A percentile compares a stretch with the other conserved stretches of the same genome.
These are phyloP conservation scores for Hozukius guyotensis DNA, from an alignment of 2,797 vertebrate species.

Conservation along the genomic window DNA sequence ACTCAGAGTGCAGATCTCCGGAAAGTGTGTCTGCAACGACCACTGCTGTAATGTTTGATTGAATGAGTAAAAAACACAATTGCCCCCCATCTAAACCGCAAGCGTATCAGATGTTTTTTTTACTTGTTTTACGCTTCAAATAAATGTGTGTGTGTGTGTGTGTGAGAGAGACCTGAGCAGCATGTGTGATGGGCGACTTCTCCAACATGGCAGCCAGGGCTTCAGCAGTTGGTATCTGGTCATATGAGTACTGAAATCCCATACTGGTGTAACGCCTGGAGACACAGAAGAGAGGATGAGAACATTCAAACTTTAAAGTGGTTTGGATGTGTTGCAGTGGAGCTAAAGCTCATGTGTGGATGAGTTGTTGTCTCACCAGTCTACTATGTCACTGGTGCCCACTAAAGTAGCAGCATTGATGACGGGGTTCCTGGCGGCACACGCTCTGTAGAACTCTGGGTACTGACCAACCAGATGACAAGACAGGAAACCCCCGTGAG, in stretches of 20 bases:
- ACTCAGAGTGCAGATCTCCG: background rate
- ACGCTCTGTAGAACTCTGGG: conserved; percentile 83
- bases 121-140: no score
- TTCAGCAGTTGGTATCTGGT: conserved; percentile 79
- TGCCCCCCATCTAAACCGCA: background rate
- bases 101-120: background rate
- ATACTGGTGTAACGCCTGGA: conserved; percentile 85
- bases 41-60: background rate
- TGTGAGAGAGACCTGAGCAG: conserved; percentile 80
- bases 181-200: conserved; percentile 84
- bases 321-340: fast-evolving
- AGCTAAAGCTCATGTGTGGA: background rate
- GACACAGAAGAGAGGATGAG: background rate
- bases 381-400: conserved; percentile 88
- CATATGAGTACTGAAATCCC: conserved; percentile 83
- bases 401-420: conserved; percentile 85
- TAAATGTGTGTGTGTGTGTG: background rate
- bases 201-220: conserved; percentile 84
- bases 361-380: conserved; percentile 80
- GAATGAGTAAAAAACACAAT: background rate
- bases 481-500: conserved; percentile 88
- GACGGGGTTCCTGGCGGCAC: conserved; percentile 85
- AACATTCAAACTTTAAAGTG: background rate
- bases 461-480: conserved; percentile 86
- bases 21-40: background rate